Evolutionary conservation across 2,113 vertebrate species (phyloP).

Genomic region (Neofelis nebulosa): DNA sequence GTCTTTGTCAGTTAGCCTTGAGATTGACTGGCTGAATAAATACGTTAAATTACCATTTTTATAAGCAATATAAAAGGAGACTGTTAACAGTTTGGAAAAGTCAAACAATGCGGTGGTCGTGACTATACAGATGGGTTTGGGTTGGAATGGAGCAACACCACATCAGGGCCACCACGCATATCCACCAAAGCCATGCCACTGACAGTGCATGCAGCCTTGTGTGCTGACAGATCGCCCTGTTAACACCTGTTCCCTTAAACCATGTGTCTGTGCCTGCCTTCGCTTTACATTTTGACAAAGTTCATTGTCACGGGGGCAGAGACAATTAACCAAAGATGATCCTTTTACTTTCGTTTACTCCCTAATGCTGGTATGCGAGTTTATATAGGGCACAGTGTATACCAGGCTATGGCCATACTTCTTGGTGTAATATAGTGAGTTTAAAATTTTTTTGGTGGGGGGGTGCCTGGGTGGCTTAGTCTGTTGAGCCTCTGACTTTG

Average conservation of each 20-base stretch:
- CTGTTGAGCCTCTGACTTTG: no score
- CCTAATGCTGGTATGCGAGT: neutral
- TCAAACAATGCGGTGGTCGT: neutral
- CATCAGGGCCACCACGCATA: neutral
- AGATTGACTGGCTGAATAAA: constrained; percentile 55
- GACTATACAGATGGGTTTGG: neutral
- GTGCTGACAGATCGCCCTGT: neutral
- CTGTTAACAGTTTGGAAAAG: constrained; percentile 35
- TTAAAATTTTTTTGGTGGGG: constrained; percentile 51
- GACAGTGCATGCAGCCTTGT: no score
- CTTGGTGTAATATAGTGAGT: neutral
- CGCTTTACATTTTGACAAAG: neutral
- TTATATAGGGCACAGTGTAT: neutral
- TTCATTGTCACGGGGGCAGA: neutral
- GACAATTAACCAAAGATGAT: neutral
- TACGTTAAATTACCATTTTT: constrained; percentile 69
- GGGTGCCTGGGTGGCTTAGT: no score
- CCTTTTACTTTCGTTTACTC: neutral
- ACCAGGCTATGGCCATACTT: neutral
- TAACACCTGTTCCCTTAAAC: neutral
- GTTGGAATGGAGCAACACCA: neutral
- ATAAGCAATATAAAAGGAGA: constrained; percentile 52
- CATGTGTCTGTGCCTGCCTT: neutral
- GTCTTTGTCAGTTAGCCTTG: constrained; percentile 71
- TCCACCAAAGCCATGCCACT: neutral